These are phyloP conservation scores for Polietes domitor DNA, from an alignment of 2,888 invertebrate species.

Conservation along the genomic window DNA sequence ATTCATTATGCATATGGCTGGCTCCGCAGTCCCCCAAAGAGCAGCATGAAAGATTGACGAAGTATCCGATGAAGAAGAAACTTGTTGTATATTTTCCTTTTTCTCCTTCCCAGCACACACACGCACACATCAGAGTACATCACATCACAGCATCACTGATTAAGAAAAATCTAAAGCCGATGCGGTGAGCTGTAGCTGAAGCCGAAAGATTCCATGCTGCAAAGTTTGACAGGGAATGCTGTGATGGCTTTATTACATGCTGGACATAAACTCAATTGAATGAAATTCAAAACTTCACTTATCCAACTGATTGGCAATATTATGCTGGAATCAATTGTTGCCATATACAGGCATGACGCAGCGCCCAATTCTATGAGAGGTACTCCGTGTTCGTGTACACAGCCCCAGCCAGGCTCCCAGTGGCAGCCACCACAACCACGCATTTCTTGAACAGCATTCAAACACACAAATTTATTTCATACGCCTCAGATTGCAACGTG, in stretches of 20 bases:
- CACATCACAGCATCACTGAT: not conserved
- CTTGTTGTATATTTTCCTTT: slow-evolving; percentile 36
- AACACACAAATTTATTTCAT: slow-evolving; percentile 4
- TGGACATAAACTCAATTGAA: slow-evolving; percentile 63
- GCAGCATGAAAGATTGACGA: not conserved
- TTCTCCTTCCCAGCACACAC: slow-evolving; percentile 36
- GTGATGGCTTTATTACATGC: slow-evolving; percentile 65
- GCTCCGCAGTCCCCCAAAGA: not conserved
- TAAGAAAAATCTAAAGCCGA: slow-evolving; percentile 14
- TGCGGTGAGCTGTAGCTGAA: not conserved
- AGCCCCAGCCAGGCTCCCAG: not conserved
- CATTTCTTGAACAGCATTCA: not conserved
- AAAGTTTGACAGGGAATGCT: slow-evolving; percentile 45
- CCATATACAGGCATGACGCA: slow-evolving; percentile 74
- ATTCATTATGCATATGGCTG: slow-evolving; percentile 57
- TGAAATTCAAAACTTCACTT: slow-evolving; percentile 63
- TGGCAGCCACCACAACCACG: slow-evolving; percentile 13
- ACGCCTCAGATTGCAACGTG: slow-evolving; percentile 11
- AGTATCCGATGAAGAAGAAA: slow-evolving; percentile 14
- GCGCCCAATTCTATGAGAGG: slow-evolving; percentile 74
- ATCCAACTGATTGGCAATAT: slow-evolving; percentile 65
- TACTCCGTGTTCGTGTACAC: not conserved
- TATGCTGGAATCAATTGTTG: slow-evolving; percentile 66
- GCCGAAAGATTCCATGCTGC: slow-evolving; percentile 18
- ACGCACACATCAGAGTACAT: not conserved